These are phyloP conservation scores for Drosophila nikananu DNA, from an alignment of 1,140 invertebrate genomes.

Conservation along the genomic window DNA sequence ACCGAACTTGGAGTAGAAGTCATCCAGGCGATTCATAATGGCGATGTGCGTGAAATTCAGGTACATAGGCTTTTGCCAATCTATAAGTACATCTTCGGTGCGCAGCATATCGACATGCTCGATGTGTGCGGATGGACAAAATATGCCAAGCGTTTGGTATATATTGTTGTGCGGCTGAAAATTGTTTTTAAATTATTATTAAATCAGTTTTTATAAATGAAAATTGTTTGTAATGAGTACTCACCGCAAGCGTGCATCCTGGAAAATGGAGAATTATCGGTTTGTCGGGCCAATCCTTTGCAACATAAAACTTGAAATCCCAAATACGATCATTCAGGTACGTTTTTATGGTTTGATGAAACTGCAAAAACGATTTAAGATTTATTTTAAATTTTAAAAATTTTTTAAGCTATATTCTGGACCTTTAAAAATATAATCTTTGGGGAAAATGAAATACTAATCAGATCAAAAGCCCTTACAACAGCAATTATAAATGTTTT, in stretches of 20 bases:
- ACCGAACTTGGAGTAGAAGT: slow-evolving; percentile 87
- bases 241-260: slow-evolving; percentile 93
- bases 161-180: slow-evolving; percentile 90
- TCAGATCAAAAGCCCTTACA: not conserved
- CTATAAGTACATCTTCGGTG: slow-evolving; percentile 91
- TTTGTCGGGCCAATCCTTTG: slow-evolving; percentile 93
- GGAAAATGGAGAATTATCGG: slow-evolving; percentile 94
- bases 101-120: slow-evolving; percentile 89
- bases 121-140: slow-evolving; percentile 91
- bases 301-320: slow-evolving; percentile 95
- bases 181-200: not conserved
- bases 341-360: slow-evolving; percentile 94
- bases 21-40: slow-evolving; percentile 90
- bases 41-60: slow-evolving; percentile 92
- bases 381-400: not conserved
- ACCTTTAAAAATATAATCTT: not conserved
- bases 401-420: accelerated
- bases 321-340: slow-evolving; percentile 93
- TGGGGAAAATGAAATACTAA: not conserved
- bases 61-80: slow-evolving; percentile 92
- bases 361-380: slow-evolving; percentile 87
- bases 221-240: slow-evolving; percentile 53
- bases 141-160: slow-evolving; percentile 93
- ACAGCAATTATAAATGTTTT: not conserved
- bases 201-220: not conserved